phyloP scores from a whole-genome alignment of 2,888 invertebrate species.

The Meghimatium bilineatum region DNA sequence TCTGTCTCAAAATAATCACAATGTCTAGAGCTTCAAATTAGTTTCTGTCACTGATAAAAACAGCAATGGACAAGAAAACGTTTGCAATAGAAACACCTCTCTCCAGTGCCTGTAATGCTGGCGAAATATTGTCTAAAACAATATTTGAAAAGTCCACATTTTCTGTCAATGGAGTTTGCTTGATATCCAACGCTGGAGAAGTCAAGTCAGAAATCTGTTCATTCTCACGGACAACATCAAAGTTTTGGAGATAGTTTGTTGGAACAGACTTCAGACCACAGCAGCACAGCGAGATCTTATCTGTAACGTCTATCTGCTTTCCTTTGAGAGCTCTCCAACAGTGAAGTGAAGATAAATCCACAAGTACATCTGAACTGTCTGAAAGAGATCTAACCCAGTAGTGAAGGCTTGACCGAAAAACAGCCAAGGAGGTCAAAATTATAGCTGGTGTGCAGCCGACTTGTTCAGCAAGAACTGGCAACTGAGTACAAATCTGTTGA shows the following conservation, averaged over 20 bases:
- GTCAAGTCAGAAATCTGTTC: neutral
- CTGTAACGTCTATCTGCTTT: neutral
- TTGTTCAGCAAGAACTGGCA: constrained; percentile 1
- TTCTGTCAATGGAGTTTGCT: neutral
- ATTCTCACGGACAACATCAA: constrained; percentile 6
- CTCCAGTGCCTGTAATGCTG: constrained; percentile 18
- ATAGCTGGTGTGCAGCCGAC: constrained; percentile 21
- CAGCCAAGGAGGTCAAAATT: constrained; percentile 27
- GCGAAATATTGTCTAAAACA: constrained; percentile 30
- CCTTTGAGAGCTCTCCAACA: constrained; percentile 42
- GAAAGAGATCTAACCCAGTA: constrained; percentile 27
- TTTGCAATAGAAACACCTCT: constrained; percentile 29
- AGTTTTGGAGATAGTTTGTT: neutral
- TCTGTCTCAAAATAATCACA: no score
- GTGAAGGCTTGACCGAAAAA: constrained; percentile 30
- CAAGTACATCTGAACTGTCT: neutral
- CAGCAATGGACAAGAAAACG: constrained; percentile 34
- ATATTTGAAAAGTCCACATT: neutral
- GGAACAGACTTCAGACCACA: constrained; percentile 33
- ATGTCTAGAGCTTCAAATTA: neutral
- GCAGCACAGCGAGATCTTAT: constrained; percentile 4
- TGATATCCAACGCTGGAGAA: neutral
- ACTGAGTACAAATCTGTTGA: constrained; percentile 11
- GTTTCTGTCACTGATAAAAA: constrained; percentile 26
- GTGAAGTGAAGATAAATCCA: constrained; percentile 35